These are phyloP conservation scores for Protobothrops flavoviridis DNA, from an alignment of 2,113 vertebrate genomes.

Conservation along the genomic window DNA sequence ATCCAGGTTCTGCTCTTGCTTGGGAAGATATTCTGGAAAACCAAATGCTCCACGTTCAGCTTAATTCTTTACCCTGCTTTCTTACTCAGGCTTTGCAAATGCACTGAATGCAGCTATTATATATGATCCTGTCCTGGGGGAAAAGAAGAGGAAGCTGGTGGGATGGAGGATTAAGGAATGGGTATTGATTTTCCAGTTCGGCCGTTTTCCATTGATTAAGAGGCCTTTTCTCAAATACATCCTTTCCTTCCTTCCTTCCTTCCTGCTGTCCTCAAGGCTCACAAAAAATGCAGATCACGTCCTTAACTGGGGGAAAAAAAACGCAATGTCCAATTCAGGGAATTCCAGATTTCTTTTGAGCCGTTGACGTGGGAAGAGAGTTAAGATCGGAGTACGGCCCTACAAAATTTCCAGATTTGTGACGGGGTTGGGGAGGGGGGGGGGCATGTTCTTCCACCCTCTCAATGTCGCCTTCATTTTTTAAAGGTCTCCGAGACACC, in stretches of 20 bases:
- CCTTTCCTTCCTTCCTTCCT: too few relatives aligned
- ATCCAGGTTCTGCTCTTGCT: not conserved
- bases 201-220: not conserved
- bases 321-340: not conserved
- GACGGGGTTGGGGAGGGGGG: not conserved
- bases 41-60: not conserved
- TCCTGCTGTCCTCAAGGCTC: not conserved
- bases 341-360: not conserved
- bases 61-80: not conserved
- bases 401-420: not conserved
- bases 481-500: not conserved
- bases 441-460: not conserved
- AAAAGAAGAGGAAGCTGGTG: not conserved
- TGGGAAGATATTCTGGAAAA: not conserved
- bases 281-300: not conserved
- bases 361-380: not conserved
- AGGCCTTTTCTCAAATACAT: not conserved
- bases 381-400: not conserved
- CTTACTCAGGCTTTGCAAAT: not conserved
- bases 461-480: not conserved
- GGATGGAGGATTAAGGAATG: not conserved
- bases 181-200: not conserved
- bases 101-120: not conserved
- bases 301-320: not conserved
- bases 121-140: not conserved